Evolutionary conservation across 37 sponge, comb jelly and placozoan species (phyloP), one percentile per base, ranked within the genome.

Genomic region (Crambe crambe): DNA sequence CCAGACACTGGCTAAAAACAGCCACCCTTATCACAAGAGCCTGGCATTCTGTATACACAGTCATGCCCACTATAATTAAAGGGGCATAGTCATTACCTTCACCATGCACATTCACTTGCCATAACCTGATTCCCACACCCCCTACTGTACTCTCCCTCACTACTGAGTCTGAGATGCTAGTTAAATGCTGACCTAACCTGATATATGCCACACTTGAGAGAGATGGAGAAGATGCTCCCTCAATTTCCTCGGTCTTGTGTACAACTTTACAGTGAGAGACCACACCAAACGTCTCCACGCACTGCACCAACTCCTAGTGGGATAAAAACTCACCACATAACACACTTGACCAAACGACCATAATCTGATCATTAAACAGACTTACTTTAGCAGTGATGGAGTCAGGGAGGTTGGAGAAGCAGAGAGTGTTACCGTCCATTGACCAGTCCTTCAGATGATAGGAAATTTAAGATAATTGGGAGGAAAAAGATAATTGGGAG

Each of bases 381-480:
- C 25, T 41, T n/a, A 78, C 79, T 68, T 78, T 32, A 40, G 34
- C 79, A 42, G 68, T 62, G 20, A 61, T 62, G 3, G 59, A n/a
- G 34, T 1, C 29, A 37, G 73, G 43, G 37, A 82, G 38, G 37
- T 59, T 38, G n/a, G 37, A 23, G 21, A 72, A 57, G 2, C 63
- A 59, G 22, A 72, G 23, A 37, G 73, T 73, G 22, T 43, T 2
- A 17, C 3, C n/a, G 34, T 66, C 36, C 31, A 65, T 29, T 18
- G 68, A 2, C 65, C 79, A 79, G 32, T 42, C 69, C 67, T 61
- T 39, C 22, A 37, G 37, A 36, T 63, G 79, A 68, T 37, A 69
- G 59, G 65, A 54, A 10, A 51, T 34, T 20, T 34, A 34, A 61
- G 61, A 38, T 30, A 25, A 31, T 42, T 36, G 34, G 1, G 76